These are phyloP conservation scores for Gnatocerus cornutus DNA, from an alignment of 2,888 invertebrate genomes.

Conservation along the genomic window DNA sequence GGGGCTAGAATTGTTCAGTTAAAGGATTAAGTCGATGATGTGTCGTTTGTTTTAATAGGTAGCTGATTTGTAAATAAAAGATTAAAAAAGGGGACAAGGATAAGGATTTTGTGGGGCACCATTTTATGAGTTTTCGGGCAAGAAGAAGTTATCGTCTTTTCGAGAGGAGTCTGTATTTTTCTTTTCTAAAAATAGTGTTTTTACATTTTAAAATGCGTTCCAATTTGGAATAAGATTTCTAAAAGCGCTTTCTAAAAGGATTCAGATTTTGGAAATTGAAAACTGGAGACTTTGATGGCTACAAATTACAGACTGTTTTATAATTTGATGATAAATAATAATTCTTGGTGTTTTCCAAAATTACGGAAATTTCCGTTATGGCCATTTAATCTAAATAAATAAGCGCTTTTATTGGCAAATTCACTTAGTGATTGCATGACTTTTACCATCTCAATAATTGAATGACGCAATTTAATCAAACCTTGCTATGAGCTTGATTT, in stretches of 20 bases:
- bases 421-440: constrained; percentile 13
- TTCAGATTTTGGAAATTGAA: too few species aligned
- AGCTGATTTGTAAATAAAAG: constrained; percentile 5
- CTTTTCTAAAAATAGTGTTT: not conserved
- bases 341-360: not conserved
- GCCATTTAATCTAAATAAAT: not conserved
- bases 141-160: too few species aligned
- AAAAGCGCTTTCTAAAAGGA: too few species aligned
- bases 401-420: constrained; percentile 7
- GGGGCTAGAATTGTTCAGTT: not conserved
- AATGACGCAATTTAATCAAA: constrained; percentile 35
- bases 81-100: constrained; percentile 28
- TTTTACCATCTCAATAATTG: constrained; percentile 22
- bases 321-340: too few species aligned
- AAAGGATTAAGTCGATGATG: not conserved
- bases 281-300: too few species aligned
- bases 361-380: constrained; percentile 9
- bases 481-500: constrained; percentile 13
- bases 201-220: too few species aligned
- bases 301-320: too few species aligned
- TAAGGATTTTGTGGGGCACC: not conserved
- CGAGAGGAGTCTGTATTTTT: too few species aligned
- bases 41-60: not conserved
- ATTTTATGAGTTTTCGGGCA: too few species aligned
- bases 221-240: too few species aligned